These are phyloP conservation scores for Drosophila subpulchrella DNA, from an alignment of 1,140 invertebrate genomes.

Conservation along the genomic window DNA sequence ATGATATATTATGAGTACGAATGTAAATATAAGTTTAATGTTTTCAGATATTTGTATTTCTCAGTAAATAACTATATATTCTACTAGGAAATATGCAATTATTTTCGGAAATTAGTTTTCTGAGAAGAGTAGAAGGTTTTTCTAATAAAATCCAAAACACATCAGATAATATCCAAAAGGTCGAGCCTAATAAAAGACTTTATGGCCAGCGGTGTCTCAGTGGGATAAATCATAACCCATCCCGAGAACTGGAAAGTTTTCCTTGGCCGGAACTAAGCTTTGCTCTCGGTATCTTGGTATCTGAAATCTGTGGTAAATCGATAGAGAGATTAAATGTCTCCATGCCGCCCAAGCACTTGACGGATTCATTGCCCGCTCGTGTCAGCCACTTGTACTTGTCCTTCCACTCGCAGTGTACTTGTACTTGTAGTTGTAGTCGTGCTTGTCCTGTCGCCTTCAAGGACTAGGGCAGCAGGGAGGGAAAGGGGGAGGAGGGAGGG, in stretches of 20 bases:
- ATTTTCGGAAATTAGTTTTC: no score
- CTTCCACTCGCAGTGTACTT: not conserved
- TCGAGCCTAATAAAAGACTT: not conserved
- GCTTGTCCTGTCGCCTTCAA: conserved; percentile 21
- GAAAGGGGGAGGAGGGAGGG: not conserved
- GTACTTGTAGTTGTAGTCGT: conserved; percentile 18
- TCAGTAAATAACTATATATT: no score
- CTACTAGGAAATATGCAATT: no score
- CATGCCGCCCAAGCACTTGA: conserved; percentile 44
- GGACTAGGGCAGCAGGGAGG: not conserved
- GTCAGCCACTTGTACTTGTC: conserved; percentile 37
- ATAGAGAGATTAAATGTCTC: conserved; percentile 49
- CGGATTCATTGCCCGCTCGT: conserved; percentile 45
- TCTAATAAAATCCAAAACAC: no score
- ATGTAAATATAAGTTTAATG: no score
- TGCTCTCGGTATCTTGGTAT: conserved; percentile 10
- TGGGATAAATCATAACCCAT: not conserved
- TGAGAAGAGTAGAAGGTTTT: no score
- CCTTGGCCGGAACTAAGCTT: not conserved
- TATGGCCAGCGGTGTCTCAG: no score
- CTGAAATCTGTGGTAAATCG: conserved; percentile 35
- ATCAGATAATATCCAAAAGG: no score
- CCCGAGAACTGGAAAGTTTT: not conserved
- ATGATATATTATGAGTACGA: no score
- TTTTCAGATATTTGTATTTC: no score